Conservation (phyloP, 2,797 vertebrate genomes). For the Novumbra hubbsi region DNA sequence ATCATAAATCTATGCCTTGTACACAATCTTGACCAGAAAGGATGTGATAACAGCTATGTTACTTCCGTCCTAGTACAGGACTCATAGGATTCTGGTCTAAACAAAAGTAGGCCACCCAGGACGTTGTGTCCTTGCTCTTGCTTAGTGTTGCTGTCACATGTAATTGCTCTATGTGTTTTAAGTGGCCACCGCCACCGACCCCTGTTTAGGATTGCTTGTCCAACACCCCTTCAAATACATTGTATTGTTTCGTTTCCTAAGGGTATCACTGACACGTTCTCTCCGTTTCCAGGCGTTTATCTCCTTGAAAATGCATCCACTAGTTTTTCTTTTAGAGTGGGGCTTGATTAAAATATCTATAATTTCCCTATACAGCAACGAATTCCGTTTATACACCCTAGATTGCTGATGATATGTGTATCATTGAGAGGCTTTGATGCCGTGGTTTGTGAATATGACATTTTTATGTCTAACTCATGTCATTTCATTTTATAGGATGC, state of each 20-base stretch:
- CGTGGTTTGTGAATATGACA: too few relatives aligned
- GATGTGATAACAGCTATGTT: not conserved
- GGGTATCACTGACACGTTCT: not conserved
- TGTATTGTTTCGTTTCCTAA: conserved; percentile 14
- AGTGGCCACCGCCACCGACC: conserved; percentile 7
- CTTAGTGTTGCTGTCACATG: conserved; percentile 11
- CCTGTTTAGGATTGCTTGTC: not conserved
- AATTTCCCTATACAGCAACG: not conserved
- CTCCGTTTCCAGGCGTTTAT: not conserved
- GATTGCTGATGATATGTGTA: not conserved
- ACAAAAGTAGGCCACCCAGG: not conserved
- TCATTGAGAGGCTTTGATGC: too few relatives aligned
- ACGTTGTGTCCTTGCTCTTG: conserved; percentile 3
- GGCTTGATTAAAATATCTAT: not conserved
- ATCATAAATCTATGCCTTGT: not conserved
- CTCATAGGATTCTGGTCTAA: not conserved
- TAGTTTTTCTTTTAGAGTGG: not conserved
- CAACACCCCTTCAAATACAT: conserved; percentile 1
- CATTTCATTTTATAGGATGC: too few relatives aligned
- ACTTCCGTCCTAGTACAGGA: not conserved
- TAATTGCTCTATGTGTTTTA: not conserved
- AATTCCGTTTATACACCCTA: not conserved
- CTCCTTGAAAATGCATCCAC: not conserved
- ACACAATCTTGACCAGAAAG: not conserved
- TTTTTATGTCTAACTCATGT: not conserved